Percentiles rank a stretch among this genome's conserved stretches.
Evolutionary conservation across 2,888 invertebrate genomes (phyloP).

Genomic region (Polietes domitor): DNA sequence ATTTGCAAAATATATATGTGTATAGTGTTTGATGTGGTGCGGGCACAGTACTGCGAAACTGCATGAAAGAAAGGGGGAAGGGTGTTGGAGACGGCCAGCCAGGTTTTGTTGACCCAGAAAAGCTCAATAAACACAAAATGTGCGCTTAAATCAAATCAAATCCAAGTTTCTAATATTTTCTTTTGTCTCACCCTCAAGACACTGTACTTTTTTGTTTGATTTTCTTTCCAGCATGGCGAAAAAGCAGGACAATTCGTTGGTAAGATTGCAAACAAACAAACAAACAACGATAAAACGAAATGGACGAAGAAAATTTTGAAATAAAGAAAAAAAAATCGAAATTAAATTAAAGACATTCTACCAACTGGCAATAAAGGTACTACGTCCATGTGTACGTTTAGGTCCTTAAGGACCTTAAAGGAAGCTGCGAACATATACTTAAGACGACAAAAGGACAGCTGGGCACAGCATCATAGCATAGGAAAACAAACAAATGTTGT

Average conservation of each 20-base stretch:
- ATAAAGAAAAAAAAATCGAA: conserved; percentile 26
- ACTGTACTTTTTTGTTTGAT: conserved; percentile 16
- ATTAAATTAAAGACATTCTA: conserved; percentile 38
- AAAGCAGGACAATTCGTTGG: conserved; percentile 39
- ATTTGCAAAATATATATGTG: conserved; percentile 37
- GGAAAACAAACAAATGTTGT: conserved; percentile 2
- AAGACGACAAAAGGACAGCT: not conserved
- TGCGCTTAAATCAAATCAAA: no score
- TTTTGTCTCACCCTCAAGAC: not conserved
- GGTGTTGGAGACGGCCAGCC: no score
- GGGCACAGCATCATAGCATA: not conserved
- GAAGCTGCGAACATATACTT: not conserved
- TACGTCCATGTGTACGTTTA: conserved; percentile 14
- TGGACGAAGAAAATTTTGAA: not conserved
- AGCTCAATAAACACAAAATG: no score
- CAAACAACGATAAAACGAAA: not conserved
- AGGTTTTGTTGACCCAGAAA: no score
- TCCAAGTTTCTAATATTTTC: not conserved
- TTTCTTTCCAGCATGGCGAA: conserved; percentile 7
- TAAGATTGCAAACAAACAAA: conserved; percentile 4
- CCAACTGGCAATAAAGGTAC: conserved; percentile 6
- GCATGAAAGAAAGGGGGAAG: not conserved
- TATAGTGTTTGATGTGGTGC: not conserved
- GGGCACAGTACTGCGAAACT: not conserved
- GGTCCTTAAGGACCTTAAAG: conserved; percentile 19